Evolutionary conservation across 1,140 invertebrate species (phyloP), one percentile per base, ranked within the genome.

Genomic region (Epicauta chinensis): DNA sequence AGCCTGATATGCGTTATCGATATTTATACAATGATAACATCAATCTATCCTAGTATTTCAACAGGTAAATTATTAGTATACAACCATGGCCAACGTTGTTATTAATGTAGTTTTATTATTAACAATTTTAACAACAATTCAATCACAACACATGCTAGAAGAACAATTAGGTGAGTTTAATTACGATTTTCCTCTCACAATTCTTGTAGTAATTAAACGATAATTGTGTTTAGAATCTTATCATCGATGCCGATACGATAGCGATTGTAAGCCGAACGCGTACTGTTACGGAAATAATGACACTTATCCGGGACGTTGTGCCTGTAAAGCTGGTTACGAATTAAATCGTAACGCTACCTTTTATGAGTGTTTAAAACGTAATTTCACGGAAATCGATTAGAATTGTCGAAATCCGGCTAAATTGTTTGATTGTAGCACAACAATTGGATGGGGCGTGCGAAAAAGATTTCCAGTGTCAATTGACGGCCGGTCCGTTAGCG

Each of bases 221-320:
- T 4, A 17, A 31, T 43, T 43, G 4, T 15, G 29, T 32, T 11
- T 16, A 46, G 44, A 32, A 16, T 16, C 23, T 12, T 9, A 30
- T 5, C 44, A 31, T 2, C 34, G 16, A 16, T 46, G 44, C 35
- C 17, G 44, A 3, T 9, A 15, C 3, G 44, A 46, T 23, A 36
- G 7, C 17, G 35, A 37, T 15, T 46, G 44, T 15, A 16, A 35
- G 3, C 4, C 13, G 23, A 46, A 46, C 35, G 30, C 44, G 5
- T 46, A 35, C 16, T 46, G 44, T 37, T 46, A 35, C 15, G 16
- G 16, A 15, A 46, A 46, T 35, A 32, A 46, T 36, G 36, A 36
- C 35, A 14, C 12, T 3, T 2, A n/a, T 11, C n/a, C 9, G 3
- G 44, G 44, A 2, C 12, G 16, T 29, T 46, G 44, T 17, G 35